phyloP scores from a whole-genome alignment of 2,113 vertebrate species.

The Proteles cristata region DNA sequence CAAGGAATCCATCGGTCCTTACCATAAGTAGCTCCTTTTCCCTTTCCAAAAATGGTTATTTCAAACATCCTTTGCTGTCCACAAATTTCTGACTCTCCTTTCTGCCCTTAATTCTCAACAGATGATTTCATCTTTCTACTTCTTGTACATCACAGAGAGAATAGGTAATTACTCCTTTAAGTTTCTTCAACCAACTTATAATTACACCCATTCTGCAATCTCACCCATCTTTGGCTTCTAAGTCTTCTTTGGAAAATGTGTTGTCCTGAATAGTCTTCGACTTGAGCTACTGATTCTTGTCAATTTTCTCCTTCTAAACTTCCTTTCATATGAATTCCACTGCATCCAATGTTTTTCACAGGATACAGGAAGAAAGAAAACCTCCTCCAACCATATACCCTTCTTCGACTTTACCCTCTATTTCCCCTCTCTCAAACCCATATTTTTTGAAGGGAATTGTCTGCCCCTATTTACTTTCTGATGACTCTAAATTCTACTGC shows the following conservation, averaged over 20 bases:
- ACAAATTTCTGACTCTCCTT: not conserved
- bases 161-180: not conserved
- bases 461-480: not conserved
- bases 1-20: not conserved
- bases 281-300: not conserved
- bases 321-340: not conserved
- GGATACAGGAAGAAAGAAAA: not conserved
- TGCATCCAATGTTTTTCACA: not conserved
- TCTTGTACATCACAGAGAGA: not conserved
- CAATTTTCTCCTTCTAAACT: not conserved
- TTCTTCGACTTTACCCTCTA: not conserved
- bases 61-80: not conserved
- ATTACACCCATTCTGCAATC: not conserved
- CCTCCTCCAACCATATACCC: not conserved
- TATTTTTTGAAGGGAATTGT: not conserved
- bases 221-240: not conserved
- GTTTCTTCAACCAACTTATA: not conserved
- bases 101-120: not conserved
- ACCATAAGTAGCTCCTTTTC: not conserved
- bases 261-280: not conserved
- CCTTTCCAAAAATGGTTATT: not conserved
- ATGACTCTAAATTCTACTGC: not conserved
- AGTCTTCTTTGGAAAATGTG: not conserved
- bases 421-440: not conserved
- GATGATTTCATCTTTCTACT: constrained; percentile 1